Conservation (phyloP, 1,140 invertebrate genomes). For the Drosophila prosaltans region DNA sequence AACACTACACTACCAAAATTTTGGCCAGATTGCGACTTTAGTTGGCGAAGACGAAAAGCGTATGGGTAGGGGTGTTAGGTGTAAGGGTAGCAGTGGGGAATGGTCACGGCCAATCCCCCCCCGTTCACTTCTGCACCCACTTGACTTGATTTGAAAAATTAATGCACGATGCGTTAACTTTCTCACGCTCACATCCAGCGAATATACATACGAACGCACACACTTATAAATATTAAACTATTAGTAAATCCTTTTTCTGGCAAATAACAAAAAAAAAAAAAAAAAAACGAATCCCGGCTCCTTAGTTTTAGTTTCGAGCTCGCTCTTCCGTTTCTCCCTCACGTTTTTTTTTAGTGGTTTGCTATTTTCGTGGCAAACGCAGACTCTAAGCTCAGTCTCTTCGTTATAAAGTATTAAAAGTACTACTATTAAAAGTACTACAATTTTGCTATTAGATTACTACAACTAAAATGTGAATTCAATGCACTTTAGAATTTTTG, state of each 20-base stretch:
- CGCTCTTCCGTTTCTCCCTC: neutral
- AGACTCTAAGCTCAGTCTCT: slow-evolving; percentile 18
- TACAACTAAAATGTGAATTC: slow-evolving; percentile 41
- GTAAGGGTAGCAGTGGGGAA: slow-evolving; percentile 6
- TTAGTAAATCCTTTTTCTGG: neutral
- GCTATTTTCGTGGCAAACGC: neutral
- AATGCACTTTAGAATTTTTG: neutral
- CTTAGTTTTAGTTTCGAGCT: neutral
- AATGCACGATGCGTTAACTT: slow-evolving; percentile 55
- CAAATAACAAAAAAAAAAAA: neutral
- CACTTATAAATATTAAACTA: slow-evolving; percentile 2
- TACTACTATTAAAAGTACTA: neutral
- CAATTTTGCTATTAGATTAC: slow-evolving; percentile 44
- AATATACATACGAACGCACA: slow-evolving; percentile 17
- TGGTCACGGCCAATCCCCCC: slow-evolving; percentile 21
- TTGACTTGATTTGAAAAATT: slow-evolving; percentile 26
- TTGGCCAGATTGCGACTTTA: slow-evolving; percentile 3
- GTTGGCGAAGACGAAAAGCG: neutral
- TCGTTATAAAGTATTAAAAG: slow-evolving; percentile 8
- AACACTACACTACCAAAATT: slow-evolving; percentile 7
- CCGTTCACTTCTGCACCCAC: slow-evolving; percentile 15
- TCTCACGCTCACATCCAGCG: slow-evolving; percentile 26
- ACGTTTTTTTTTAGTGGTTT: slow-evolving; percentile 7
- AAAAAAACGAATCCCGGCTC: neutral
- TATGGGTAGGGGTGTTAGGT: neutral